phyloP scores from a whole-genome alignment of 2,113 vertebrate species.

The Sula dactylatra region DNA sequence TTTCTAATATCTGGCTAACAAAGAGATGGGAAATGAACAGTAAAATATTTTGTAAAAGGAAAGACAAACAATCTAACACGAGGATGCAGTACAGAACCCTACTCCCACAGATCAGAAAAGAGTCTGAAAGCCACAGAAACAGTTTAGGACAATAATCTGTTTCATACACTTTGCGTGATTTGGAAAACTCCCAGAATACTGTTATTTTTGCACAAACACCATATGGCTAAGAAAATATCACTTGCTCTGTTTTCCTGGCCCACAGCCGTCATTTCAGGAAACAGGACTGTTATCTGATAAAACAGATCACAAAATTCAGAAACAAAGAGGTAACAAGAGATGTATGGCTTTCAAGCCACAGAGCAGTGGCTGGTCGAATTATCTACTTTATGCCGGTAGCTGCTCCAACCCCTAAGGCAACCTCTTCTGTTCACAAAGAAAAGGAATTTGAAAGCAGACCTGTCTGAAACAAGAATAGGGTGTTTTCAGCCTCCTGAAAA shows the following conservation, averaged over 20 bases:
- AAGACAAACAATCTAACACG: not conserved
- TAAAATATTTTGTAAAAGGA: not conserved
- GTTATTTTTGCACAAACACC: slow-evolving; percentile 39
- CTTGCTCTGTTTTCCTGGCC: not conserved
- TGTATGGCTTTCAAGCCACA: not conserved
- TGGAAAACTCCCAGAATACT: not conserved
- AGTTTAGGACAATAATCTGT: not conserved
- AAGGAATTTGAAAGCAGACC: not conserved
- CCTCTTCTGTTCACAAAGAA: not conserved
- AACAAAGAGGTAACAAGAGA: not conserved
- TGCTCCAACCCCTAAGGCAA: not conserved
- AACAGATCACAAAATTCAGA: not conserved
- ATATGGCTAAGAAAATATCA: not conserved
- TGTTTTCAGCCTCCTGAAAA: not conserved
- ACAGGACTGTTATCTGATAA: not conserved
- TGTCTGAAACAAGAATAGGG: not conserved
- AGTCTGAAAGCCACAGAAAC: not conserved
- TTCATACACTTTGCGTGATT: not conserved
- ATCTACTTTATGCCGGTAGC: not conserved
- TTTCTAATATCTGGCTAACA: not conserved
- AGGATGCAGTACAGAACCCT: not conserved
- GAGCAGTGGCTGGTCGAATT: not conserved
- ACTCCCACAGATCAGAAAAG: not conserved
- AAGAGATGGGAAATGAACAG: not conserved
- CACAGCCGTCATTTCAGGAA: not conserved